Conservation (phyloP, 1,140 invertebrate species). For the Oncopodura yosiiana region DNA sequence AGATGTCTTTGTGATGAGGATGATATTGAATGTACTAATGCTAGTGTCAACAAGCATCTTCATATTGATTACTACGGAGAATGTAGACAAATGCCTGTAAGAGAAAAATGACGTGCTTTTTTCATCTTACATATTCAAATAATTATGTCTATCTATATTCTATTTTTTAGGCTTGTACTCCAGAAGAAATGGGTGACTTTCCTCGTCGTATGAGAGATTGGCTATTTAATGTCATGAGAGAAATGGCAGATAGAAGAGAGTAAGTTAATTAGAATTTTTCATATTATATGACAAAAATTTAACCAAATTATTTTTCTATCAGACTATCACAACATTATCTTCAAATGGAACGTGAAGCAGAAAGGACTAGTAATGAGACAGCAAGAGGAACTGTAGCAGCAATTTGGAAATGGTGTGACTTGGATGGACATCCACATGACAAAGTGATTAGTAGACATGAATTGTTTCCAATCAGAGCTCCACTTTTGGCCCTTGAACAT, state of each 20-base stretch:
- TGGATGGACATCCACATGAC: conserved; percentile 52
- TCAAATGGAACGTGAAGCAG: conserved; percentile 77
- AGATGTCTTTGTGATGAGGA: conserved; percentile 74
- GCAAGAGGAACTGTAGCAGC: conserved; percentile 80
- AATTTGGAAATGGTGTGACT: conserved; percentile 94
- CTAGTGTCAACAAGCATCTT: conserved; percentile 68
- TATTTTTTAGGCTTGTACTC: conserved; percentile 55
- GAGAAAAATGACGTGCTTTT: conserved; percentile 25
- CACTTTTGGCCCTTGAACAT: conserved; percentile 82
- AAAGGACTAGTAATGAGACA: conserved; percentile 59
- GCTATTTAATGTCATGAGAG: conserved; percentile 92
- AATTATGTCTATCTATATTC: too few relatives aligned
- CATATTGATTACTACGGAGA: conserved; percentile 88
- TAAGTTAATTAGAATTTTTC: too few relatives aligned
- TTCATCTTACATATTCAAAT: neutral
- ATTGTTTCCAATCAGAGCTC: conserved; percentile 85
- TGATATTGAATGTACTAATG: conserved; percentile 58
- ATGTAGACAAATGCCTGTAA: conserved; percentile 66
- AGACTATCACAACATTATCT: conserved; percentile 72
- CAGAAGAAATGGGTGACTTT: conserved; percentile 79
- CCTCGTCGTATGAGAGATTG: conserved; percentile 89
- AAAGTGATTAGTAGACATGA: conserved; percentile 76
- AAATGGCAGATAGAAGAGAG: conserved; percentile 80
- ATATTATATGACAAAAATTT: too few relatives aligned
- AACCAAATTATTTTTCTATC: too few relatives aligned